These are phyloP conservation scores for Petrocephalus zakoni DNA, from an alignment of 2,113 vertebrate genomes.

Conservation along the genomic window DNA sequence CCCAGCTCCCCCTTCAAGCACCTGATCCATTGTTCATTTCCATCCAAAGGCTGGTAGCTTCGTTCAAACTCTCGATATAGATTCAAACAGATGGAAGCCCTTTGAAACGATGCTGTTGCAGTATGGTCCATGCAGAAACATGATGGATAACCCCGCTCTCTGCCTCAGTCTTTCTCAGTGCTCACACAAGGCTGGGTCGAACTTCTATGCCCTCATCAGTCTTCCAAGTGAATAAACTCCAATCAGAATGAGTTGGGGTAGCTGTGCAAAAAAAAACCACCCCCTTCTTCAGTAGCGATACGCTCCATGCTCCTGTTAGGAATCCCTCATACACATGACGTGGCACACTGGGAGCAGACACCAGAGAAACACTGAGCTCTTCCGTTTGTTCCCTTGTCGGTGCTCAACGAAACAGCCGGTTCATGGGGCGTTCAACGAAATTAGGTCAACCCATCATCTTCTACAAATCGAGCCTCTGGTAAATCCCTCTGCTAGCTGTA, in stretches of 20 bases:
- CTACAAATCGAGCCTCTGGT: neutral
- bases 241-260: neutral
- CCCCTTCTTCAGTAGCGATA: neutral
- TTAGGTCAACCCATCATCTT: constrained; percentile 18
- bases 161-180: neutral
- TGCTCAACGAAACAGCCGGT: neutral
- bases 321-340: neutral
- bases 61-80: neutral
- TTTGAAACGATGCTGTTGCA: neutral
- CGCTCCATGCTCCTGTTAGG: neutral
- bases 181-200: neutral
- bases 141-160: neutral
- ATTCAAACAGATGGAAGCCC: neutral
- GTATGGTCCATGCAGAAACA: neutral
- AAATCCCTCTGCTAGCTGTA: neutral
- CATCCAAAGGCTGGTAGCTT: constrained; percentile 7
- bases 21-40: constrained; percentile 3
- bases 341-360: neutral
- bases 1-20: neutral
- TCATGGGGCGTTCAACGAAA: neutral
- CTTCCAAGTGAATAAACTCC: neutral
- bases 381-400: neutral
- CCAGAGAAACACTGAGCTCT: neutral
- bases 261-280: neutral
- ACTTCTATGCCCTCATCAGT: neutral